Base-by-base conservation (phyloP, 1,140 invertebrate genomes). In the Trichonephila clavata region DNA sequence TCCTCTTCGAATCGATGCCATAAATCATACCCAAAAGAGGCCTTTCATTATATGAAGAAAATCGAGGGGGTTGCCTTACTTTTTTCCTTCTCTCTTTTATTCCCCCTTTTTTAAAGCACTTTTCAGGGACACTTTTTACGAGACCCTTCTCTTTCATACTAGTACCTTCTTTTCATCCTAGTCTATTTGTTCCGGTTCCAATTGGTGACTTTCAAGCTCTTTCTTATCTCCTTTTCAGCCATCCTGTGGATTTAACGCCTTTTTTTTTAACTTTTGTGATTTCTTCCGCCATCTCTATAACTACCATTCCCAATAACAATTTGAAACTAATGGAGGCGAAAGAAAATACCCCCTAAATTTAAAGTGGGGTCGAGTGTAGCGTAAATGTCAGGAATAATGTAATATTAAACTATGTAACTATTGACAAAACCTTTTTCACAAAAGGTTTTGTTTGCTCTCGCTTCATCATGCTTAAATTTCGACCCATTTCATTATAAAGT, bases 41-140 rank as follows among this genome's bases (percentile, higher is more conserved):
- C 43, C 87, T 89, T 89, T 89, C 87, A 89, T 89, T 89, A 89
- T 89, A 57, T 71, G 87, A 89, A 89, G 87, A 89, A 89, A 89
- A 89, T 89, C 65, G 43, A 71, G 87, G 65, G 63, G 87, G 87
- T 32, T 71, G 63, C 65, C 43, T 63, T 86, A 20, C 63, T 86
- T 27, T 32, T 20, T 61, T 43, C 63, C 50, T 24, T 84, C 50
- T 24, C n/a, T 13, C 13, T 77, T 77, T 32, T 32, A 32, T 24
- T 32, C 71, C 71, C 27, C 21, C 27, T 84, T 84, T 84, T 84
- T 84, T 84, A 50, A 57, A 84, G 27, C 87, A 71, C 68, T 89
- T 89, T 89, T 57, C 43, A 89, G 87, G 87, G 87, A 89, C 87
- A 89, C 83, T 81, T 77, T 87, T 89, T 71, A 77, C 39, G 87